Evolutionary conservation across 2,113 vertebrate genomes (phyloP).

Genomic region (Ancistrus triradiatus): DNA sequence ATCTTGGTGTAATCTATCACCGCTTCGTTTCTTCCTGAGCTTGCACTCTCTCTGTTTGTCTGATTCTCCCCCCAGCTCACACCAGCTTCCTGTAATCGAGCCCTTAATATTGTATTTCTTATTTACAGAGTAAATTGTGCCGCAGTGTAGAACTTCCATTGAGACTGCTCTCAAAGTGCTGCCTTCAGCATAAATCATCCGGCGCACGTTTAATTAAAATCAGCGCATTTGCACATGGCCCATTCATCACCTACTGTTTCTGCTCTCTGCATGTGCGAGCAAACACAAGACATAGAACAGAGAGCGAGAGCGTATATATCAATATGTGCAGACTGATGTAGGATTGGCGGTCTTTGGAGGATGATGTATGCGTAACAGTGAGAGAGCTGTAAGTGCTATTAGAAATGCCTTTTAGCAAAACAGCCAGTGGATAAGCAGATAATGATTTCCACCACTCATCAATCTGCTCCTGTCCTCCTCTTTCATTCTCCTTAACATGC

Average conservation of each 20-base stretch:
- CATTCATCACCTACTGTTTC: constrained; percentile 37
- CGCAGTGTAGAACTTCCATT: constrained; percentile 21
- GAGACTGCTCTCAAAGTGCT: constrained; percentile 19
- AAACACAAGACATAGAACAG: background rate
- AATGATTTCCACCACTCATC: background rate
- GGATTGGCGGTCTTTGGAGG: constrained; percentile 14
- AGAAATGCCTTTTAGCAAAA: constrained; percentile 18
- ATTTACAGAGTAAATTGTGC: constrained; percentile 15
- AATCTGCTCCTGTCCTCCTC: background rate
- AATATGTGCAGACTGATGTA: constrained; percentile 31
- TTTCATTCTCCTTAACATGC: background rate
- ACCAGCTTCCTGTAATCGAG: background rate
- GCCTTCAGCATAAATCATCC: constrained; percentile 42
- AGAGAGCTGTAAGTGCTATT: constrained; percentile 20
- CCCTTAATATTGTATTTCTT: background rate
- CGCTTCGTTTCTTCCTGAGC: background rate
- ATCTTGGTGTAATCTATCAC: background rate
- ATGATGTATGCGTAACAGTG: constrained; percentile 12
- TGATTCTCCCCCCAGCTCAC: background rate
- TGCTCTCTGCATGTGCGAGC: background rate
- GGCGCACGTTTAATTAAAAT: constrained; percentile 41
- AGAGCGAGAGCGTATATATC: background rate
- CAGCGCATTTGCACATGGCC: constrained; percentile 30
- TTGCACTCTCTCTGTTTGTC: background rate
- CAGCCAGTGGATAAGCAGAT: background rate